Evolutionary conservation across 2,888 invertebrate species (phyloP).

Genomic region (Brachynemurus nebulosus): DNA sequence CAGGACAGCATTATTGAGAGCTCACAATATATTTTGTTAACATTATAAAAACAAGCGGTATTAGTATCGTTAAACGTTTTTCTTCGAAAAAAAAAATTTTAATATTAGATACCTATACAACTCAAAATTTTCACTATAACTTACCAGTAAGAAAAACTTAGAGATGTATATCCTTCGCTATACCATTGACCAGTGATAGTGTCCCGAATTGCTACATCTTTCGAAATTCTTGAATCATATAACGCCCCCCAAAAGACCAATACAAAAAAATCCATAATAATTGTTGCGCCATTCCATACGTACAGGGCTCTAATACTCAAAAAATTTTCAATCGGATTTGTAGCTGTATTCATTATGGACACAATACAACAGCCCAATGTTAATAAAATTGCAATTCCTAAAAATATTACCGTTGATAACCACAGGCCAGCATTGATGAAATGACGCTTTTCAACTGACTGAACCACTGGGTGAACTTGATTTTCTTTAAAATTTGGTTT

Average conservation of each 20-base stretch:
- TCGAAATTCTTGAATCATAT: conserved; percentile 24
- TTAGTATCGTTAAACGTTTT: too few relatives aligned
- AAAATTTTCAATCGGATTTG: not conserved
- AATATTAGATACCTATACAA: too few relatives aligned
- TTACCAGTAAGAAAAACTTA: conserved; percentile 36
- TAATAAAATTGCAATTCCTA: not conserved
- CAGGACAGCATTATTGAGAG: too few relatives aligned
- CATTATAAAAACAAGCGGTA: too few relatives aligned
- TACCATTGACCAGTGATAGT: conserved; percentile 25
- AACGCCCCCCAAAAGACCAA: conserved; percentile 31
- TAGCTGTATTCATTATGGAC: not conserved
- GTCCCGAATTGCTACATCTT: conserved; percentile 30
- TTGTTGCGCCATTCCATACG: not conserved
- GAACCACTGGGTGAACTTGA: too few relatives aligned
- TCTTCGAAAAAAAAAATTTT: too few relatives aligned
- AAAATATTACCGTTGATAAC: not conserved
- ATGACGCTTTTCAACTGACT: too few relatives aligned
- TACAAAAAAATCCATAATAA: conserved; percentile 10
- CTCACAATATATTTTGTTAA: too few relatives aligned
- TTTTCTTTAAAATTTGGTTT: too few relatives aligned
- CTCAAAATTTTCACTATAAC: too few relatives aligned
- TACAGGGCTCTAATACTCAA: not conserved
- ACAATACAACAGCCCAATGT: not conserved
- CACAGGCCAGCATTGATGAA: not conserved
- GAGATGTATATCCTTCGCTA: conserved; percentile 25